Evolutionary conservation across 2,888 invertebrate genomes (phyloP), one percentile per base, ranked within the genome.

Genomic region (Dryococelus australis): DNA sequence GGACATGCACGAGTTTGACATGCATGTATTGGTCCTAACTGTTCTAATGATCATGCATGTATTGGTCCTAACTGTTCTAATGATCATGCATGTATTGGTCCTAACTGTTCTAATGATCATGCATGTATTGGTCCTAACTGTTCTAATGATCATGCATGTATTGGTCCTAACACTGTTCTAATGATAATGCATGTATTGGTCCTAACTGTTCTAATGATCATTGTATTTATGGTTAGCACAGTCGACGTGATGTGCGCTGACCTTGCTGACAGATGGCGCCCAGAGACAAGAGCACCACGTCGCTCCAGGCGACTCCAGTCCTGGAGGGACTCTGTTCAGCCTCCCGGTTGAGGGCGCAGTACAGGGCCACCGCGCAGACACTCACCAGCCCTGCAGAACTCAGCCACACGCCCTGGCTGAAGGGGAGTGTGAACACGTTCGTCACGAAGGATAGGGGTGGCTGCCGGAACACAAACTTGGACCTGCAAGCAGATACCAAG

Each of bases 401-500:
- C 27, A 86, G 20, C 89, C 89, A 89, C 26, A 88, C 88, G 5
- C 84, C 84, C 16, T 83, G 80, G n/a, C 84, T 86, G 85, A 89
- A 89, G 16, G 89, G 89, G n/a, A 89, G 87, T 13, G 86, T 87
- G 87, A 89, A 89, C 65, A 89, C 81, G 84, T 88, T 89, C 53
- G 51, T 86, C 85, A 88, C 87, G 83, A 87, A 88, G 20, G 88
- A 87, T 9, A 89, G 88, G 20, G 89, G 89, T 10, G 89, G 89
- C 85, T 88, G 88, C 28, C 88, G 86, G 86, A 89, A 89, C 79
- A 88, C 85, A 84, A 89, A 88, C 65, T 87, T 85, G 1, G 86
- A 51, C 86, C 88, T 88, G 87, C 28, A 28, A 43, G 35, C 24
- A 27, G 3, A 43, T 94, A n/a, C 12, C 10, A 47, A 16, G 47